Percentiles rank a stretch among this genome's conserved stretches.
Evolutionary conservation across 2,113 vertebrate genomes (phyloP).

Genomic region (Glaucidium brasilianum): DNA sequence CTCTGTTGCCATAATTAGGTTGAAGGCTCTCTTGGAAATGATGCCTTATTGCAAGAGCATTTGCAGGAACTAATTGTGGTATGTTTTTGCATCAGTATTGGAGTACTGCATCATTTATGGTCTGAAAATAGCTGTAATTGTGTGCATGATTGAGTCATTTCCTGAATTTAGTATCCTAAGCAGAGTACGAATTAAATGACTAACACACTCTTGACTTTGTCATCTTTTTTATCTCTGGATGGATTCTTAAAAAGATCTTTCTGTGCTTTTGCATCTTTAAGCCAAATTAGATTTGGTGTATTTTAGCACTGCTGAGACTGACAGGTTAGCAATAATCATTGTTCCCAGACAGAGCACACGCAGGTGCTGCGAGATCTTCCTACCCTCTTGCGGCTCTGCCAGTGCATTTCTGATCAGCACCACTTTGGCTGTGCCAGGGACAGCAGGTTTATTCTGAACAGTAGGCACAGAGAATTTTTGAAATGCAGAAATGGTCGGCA

Average conservation of each 20-base stretch:
- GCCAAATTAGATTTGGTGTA: slow-evolving; percentile 16
- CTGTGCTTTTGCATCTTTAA: slow-evolving; percentile 40
- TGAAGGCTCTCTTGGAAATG: slow-evolving; percentile 73
- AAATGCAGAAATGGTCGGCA: slow-evolving; percentile 32
- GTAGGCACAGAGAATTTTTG: background rate
- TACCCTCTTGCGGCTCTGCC: background rate
- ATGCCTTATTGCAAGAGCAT: slow-evolving; percentile 60
- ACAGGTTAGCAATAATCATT: slow-evolving; percentile 8
- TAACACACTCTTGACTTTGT: slow-evolving; percentile 70
- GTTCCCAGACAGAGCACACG: background rate
- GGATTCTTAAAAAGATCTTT: slow-evolving; percentile 54
- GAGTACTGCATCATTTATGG: slow-evolving; percentile 69
- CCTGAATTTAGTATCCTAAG: slow-evolving; percentile 76
- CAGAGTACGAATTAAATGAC: slow-evolving; percentile 69
- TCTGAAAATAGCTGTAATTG: slow-evolving; percentile 78
- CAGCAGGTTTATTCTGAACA: background rate
- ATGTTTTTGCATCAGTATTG: slow-evolving; percentile 73
- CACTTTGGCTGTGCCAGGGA: background rate
- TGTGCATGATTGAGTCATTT: slow-evolving; percentile 76
- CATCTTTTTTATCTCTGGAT: slow-evolving; percentile 64
- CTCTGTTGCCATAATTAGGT: slow-evolving; percentile 74
- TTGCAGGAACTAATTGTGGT: slow-evolving; percentile 76
- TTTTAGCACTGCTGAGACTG: background rate
- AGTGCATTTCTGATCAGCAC: background rate
- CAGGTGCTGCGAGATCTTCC: background rate